phyloP scores from a whole-genome alignment of 2,797 vertebrate genomes.

The Nasua narica region DNA sequence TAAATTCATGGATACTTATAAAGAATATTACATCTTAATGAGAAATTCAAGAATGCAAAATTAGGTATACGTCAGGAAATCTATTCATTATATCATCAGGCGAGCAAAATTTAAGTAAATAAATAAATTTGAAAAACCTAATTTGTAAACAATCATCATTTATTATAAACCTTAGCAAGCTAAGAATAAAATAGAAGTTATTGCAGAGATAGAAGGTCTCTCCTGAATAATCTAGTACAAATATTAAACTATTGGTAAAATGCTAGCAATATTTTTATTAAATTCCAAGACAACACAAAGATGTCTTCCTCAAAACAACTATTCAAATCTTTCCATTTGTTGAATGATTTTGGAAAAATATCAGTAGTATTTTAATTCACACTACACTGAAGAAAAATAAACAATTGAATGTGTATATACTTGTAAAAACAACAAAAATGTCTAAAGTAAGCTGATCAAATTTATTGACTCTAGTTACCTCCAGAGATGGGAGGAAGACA shows the following conservation, averaged over 20 bases:
- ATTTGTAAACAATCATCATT: background rate
- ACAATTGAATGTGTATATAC: background rate
- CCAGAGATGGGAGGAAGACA: background rate
- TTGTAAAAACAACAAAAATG: background rate
- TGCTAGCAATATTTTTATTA: background rate
- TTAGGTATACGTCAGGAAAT: background rate
- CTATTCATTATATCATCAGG: background rate
- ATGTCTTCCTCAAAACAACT: background rate
- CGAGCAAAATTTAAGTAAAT: background rate
- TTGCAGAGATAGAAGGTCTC: background rate
- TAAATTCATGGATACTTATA: background rate
- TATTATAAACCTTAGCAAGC: background rate
- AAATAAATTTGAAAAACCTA: background rate
- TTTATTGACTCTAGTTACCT: background rate
- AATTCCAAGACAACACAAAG: background rate
- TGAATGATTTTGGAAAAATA: background rate
- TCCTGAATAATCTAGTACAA: background rate
- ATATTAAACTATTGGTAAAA: background rate
- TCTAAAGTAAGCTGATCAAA: background rate
- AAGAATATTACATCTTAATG: background rate
- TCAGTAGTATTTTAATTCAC: background rate
- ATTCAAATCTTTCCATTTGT: background rate
- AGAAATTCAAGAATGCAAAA: background rate
- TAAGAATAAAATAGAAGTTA: background rate
- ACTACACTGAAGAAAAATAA: background rate